Evolutionary conservation across 1,140 invertebrate genomes (phyloP).

Genomic region (Episyrphus balteatus): DNA sequence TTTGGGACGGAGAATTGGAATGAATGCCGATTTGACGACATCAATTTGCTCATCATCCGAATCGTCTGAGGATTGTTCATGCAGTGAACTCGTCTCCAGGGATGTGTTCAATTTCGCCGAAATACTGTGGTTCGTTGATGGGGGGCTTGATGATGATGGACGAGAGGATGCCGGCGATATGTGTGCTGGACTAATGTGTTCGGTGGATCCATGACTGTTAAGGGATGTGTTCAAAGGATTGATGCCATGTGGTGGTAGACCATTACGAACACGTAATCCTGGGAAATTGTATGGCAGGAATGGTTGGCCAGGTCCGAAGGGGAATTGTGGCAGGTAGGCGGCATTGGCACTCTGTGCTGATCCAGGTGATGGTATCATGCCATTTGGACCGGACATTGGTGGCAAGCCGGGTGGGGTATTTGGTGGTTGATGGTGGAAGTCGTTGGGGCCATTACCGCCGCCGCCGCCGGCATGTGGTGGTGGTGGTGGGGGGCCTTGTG

Average conservation of each 20-base stretch:
- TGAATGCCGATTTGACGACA: slow-evolving; percentile 64
- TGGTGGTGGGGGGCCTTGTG: slow-evolving; percentile 28
- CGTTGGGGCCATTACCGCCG: slow-evolving; percentile 15
- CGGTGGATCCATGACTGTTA: slow-evolving; percentile 6
- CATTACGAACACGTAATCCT: slow-evolving; percentile 29
- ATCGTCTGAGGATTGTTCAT: slow-evolving; percentile 50
- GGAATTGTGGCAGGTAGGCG: slow-evolving; percentile 39
- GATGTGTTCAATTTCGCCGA: slow-evolving; percentile 42
- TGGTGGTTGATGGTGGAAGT: slow-evolving; percentile 4
- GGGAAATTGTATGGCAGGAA: slow-evolving; percentile 35
- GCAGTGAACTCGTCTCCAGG: slow-evolving; percentile 46
- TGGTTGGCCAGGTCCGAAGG: slow-evolving; percentile 38
- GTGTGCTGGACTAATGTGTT: slow-evolving; percentile 28
- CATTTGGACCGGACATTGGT: slow-evolving; percentile 10
- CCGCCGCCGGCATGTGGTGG: slow-evolving; percentile 16
- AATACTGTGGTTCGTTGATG: slow-evolving; percentile 36
- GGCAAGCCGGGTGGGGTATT: slow-evolving; percentile 14
- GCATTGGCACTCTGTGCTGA: slow-evolving; percentile 27
- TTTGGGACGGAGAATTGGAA: slow-evolving; percentile 38
- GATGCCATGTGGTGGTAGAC: slow-evolving; percentile 13
- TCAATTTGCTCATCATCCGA: slow-evolving; percentile 57
- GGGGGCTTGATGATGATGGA: slow-evolving; percentile 40
- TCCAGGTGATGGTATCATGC: slow-evolving; percentile 38
- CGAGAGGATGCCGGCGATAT: slow-evolving; percentile 44
- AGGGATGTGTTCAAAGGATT: slow-evolving; percentile 19